These are phyloP conservation scores for Calameuta filiformis DNA, from an alignment of 2,888 invertebrate species.

Conservation along the genomic window DNA sequence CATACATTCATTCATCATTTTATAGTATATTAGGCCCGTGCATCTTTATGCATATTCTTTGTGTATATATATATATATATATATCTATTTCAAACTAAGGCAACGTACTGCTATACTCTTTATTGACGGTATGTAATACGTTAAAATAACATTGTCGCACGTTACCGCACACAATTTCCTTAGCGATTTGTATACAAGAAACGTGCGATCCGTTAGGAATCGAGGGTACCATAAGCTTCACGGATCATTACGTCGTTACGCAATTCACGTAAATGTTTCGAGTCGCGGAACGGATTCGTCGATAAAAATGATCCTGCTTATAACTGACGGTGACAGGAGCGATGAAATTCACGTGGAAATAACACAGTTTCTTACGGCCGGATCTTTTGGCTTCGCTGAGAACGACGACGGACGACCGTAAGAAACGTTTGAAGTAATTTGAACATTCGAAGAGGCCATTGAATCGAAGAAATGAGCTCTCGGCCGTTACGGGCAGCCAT, in stretches of 20 bases:
- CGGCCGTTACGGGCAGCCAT: neutral
- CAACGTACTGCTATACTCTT: neutral
- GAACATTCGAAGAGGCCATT: neutral
- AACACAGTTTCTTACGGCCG: neutral
- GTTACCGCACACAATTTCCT: neutral
- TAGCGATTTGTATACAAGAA: neutral
- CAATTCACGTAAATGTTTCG: neutral
- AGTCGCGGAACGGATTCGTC: neutral
- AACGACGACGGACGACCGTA: neutral
- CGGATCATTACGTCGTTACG: neutral
- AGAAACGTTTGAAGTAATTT: neutral
- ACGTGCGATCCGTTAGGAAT: neutral
- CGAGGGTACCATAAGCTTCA: neutral
- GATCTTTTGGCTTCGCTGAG: neutral
- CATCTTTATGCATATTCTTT: neutral
- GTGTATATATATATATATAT: neutral
- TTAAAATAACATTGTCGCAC: neutral
- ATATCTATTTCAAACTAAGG: neutral
- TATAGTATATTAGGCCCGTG: neutral
- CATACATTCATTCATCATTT: neutral
- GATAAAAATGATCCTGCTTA: neutral
- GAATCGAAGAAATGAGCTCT: neutral
- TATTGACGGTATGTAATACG: neutral
- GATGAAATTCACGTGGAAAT: neutral
- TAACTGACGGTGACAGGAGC: neutral